phyloP scores from a whole-genome alignment of 2,113 vertebrate species.

The Actenoides hombroni region DNA sequence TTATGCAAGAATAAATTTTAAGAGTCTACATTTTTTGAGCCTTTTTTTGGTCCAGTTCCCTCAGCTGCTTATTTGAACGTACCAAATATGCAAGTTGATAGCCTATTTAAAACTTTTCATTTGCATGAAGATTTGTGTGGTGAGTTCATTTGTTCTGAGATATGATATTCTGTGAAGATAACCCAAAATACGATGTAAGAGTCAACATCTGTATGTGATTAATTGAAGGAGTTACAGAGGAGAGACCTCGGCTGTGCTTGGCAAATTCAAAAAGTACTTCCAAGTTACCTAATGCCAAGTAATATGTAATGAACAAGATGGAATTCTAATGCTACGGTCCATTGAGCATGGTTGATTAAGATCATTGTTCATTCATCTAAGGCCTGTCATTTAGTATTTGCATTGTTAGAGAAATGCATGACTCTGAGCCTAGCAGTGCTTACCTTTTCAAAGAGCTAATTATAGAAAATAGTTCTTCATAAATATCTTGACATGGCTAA shows the following conservation, averaged over 20 bases:
- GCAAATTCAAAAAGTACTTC: neutral
- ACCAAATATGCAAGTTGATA: neutral
- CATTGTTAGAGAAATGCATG: neutral
- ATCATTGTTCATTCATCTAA: conserved; percentile 11
- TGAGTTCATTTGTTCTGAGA: neutral
- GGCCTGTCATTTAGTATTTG: conserved; percentile 14
- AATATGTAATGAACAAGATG: conserved; percentile 1
- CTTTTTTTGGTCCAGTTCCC: neutral
- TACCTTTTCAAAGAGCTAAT: neutral
- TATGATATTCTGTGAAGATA: neutral
- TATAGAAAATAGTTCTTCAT: neutral
- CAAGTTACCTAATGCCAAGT: neutral
- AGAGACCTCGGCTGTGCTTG: conserved; percentile 4
- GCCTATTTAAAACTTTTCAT: conserved; percentile 10
- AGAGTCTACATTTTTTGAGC: neutral
- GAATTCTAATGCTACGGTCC: conserved; percentile 29
- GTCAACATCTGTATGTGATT: neutral
- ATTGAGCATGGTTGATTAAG: neutral
- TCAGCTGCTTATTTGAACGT: neutral
- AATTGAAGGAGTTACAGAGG: conserved; percentile 8
- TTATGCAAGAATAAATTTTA: neutral
- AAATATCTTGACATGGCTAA: neutral
- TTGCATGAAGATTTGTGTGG: neutral
- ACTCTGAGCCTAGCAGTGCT: neutral
- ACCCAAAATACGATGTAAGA: neutral